Conservation (phyloP, 2,113 vertebrate genomes). For the Anser cygnoides region DNA sequence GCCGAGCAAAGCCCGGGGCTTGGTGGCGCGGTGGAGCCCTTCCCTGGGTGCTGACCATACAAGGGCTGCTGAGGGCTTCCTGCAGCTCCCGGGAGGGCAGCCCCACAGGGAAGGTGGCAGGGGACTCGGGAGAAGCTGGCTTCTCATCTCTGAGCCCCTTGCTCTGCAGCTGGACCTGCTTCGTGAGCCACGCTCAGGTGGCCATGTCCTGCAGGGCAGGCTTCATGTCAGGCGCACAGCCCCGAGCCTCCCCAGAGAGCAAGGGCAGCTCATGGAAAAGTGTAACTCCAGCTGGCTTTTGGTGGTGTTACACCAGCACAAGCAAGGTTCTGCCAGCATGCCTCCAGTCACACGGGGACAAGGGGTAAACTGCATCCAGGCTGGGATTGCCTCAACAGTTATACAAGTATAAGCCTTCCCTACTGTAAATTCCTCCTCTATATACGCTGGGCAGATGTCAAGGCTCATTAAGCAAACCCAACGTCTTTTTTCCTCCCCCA, state of each 20-base stretch:
- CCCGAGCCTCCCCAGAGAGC: neutral
- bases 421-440: neutral
- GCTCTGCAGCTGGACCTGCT: neutral
- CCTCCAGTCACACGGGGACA: neutral
- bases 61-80: conserved; percentile 29
- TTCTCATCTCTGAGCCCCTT: neutral
- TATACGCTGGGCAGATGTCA: neutral
- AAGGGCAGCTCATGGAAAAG: neutral
- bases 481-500: neutral
- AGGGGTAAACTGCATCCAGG: neutral
- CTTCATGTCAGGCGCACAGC: neutral
- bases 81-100: neutral
- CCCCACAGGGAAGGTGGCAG: neutral
- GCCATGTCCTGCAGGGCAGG: neutral
- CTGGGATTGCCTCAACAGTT: neutral
- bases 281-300: accelerated
- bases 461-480: neutral
- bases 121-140: neutral
- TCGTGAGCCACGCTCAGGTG: neutral
- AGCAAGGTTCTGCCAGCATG: neutral
- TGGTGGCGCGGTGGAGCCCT: neutral
- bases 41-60: conserved; percentile 41
- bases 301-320: neutral
- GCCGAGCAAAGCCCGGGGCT: conserved; percentile 9
- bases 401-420: neutral